phyloP scores from a whole-genome alignment of 2,797 vertebrate genomes.

The Apodemus agrarius region DNA sequence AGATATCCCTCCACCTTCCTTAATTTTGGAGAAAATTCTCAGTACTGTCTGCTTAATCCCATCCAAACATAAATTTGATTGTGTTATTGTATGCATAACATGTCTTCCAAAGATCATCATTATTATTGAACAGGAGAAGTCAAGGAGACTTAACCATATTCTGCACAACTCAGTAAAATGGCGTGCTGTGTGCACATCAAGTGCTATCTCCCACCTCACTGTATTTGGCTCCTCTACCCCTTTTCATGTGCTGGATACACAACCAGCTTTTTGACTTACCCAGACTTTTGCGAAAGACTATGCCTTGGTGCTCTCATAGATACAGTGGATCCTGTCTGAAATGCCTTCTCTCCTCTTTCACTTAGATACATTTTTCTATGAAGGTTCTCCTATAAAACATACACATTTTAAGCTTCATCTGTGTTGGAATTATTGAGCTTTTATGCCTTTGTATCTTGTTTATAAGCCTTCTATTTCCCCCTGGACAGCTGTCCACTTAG shows the following conservation, averaged over 20 bases:
- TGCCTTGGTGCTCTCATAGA: background rate
- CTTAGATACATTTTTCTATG: background rate
- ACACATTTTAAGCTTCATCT: background rate
- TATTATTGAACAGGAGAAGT: background rate
- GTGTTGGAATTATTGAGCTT: background rate
- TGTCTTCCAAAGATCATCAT: background rate
- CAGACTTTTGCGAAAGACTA: background rate
- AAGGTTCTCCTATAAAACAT: background rate
- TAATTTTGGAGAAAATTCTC: background rate
- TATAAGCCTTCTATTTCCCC: background rate
- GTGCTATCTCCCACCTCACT: background rate
- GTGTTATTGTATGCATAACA: background rate
- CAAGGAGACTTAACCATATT: background rate
- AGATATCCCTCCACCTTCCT: background rate
- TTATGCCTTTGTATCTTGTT: background rate
- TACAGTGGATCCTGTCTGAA: background rate
- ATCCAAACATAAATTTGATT: background rate
- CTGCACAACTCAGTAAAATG: background rate
- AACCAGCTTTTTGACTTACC: background rate
- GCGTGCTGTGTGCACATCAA: accelerated
- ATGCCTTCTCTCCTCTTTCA: background rate
- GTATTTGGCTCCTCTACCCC: too few species aligned
- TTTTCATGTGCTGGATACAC: background rate
- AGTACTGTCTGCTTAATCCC: background rate
- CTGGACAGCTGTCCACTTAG: background rate